Evolutionary conservation across 2,797 vertebrate genomes (phyloP), one percentile per base, ranked within the genome.

Genomic region (Australoheros facetus): DNA sequence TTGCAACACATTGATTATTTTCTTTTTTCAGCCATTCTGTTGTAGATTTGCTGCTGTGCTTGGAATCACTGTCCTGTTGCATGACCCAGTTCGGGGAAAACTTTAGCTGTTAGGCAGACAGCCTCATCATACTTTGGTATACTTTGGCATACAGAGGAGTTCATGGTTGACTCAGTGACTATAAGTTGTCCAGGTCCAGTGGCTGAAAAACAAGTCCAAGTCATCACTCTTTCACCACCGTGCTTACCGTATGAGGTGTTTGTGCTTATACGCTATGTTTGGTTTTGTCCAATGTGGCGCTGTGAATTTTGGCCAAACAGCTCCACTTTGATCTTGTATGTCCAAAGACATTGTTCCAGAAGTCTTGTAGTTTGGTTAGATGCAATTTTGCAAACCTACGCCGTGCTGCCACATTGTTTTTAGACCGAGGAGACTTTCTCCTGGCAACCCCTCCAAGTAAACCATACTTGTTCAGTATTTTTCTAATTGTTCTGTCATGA

Each of bases 361-460:
- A 34, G 60, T 64, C 21, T 64, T 64, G 60, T 64, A 37, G 60
- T 64, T 64, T 64, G 60, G 42, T 34, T 21, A 62, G 59, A 42
- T 62, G 39, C 39, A 10, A 21, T 13, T 39, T 39, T 39, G 39
- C 39, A 39, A 39, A 39, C 3, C 12, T 4, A 39, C 11, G 2
- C 39, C 42, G 16, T 64, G 59, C 37, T 64, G 59, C 37, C 13
- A 26, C 42, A 13, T 42, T 64, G 13, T 26, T 64, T 62, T 42
- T 34, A 42, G 59, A 26, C n/a, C 23, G 59, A 62, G 42, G 59
- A 62, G 7, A 4, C 37, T 62, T 42, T 62, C 21, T 62, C 13
- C 23, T 62, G 21, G n/a, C 59, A 62, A 42, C 37, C 59, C 21
- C 26, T 42, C 21, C 21, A 42, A 42, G 42, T n/a, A 42, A 62